Conservation (phyloP, 2,113 vertebrate genomes). For the Leptocoma aspasia region DNA sequence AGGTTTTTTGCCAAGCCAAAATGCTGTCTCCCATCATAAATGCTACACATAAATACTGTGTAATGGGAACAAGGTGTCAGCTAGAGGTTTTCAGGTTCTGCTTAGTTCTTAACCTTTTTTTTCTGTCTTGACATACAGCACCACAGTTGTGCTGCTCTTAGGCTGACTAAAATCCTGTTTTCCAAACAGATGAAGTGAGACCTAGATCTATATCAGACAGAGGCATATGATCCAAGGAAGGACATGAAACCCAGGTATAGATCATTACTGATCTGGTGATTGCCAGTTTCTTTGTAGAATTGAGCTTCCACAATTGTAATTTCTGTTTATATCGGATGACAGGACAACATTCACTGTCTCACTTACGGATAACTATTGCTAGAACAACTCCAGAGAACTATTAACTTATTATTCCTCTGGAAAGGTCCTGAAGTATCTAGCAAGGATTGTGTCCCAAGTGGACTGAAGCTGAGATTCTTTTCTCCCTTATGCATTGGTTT, state of each 20-base stretch:
- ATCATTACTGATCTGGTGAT: neutral
- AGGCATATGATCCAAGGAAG: neutral
- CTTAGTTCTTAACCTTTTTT: neutral
- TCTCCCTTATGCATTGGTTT: neutral
- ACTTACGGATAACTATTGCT: neutral
- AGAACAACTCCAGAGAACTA: neutral
- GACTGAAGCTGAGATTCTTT: neutral
- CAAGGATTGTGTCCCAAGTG: neutral
- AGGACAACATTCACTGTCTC: neutral
- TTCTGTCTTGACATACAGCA: neutral
- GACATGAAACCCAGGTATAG: neutral
- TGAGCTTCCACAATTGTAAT: neutral
- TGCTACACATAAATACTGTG: neutral
- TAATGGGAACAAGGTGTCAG: conserved; percentile 36
- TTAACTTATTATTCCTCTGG: neutral
- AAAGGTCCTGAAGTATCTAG: neutral
- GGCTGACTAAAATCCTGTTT: neutral
- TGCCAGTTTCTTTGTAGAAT: neutral
- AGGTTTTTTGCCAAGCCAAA: conserved; percentile 5
- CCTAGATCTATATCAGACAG: neutral
- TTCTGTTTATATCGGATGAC: neutral
- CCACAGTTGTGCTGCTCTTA: neutral
- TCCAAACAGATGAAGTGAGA: neutral
- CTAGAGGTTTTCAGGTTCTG: neutral
- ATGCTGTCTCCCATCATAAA: neutral